These are phyloP conservation scores for Chelon auratus DNA, from an alignment of 2,797 vertebrate species.

Conservation along the genomic window DNA sequence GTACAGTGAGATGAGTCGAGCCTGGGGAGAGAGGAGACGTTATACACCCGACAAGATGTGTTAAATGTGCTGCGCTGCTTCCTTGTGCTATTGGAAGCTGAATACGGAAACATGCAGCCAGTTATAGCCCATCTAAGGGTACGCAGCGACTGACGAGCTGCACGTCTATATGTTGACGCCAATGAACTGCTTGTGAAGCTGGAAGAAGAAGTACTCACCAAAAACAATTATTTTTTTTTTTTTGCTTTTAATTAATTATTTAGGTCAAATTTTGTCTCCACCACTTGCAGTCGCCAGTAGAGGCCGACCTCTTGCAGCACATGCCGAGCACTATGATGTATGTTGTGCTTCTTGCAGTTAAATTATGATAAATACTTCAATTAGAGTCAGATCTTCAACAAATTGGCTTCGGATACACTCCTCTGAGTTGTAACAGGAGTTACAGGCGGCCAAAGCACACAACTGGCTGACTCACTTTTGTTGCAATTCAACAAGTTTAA, in stretches of 20 bases:
- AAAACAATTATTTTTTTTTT: no score
- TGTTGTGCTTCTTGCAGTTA: no score
- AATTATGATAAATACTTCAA: background rate
- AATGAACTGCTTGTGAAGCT: no score
- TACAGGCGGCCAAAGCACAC: no score
- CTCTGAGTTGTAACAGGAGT: no score
- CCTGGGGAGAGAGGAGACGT: conserved; percentile 78
- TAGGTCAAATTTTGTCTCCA: no score
- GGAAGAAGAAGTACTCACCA: no score
- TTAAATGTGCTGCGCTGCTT: background rate
- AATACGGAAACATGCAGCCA: conserved; percentile 4
- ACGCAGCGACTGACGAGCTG: background rate
- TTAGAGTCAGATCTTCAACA: background rate
- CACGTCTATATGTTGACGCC: background rate
- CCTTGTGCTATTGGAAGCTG: background rate
- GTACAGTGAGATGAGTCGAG: conserved; percentile 96
- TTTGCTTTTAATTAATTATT: no score
- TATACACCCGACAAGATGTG: background rate
- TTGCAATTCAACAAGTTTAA: background rate
- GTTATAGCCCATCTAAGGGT: background rate
- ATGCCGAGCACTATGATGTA: background rate
- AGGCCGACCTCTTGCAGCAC: no score
- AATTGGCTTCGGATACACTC: background rate
- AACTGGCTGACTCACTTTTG: no score
- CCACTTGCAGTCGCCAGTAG: no score